phyloP scores from a whole-genome alignment of 2,888 invertebrate species.

The Abscondita cerata region DNA sequence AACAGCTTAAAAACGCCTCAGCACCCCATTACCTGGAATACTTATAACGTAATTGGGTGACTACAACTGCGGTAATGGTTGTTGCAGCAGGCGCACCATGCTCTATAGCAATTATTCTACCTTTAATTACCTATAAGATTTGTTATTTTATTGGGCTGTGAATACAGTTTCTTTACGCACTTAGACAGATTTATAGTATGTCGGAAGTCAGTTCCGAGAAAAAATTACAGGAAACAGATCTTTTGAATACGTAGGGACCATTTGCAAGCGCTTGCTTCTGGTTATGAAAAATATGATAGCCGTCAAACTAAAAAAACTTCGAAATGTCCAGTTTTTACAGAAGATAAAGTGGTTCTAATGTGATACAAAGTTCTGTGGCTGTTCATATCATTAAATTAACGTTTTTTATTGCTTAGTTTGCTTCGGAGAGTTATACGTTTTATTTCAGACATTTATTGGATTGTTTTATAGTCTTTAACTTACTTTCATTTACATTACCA shows the following conservation, averaged over 20 bases:
- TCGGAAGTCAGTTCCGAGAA: constrained; percentile 4
- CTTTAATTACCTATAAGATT: constrained; percentile 50
- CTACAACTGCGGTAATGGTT: constrained; percentile 45
- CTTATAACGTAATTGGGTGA: constrained; percentile 43
- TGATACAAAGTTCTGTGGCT: constrained; percentile 49
- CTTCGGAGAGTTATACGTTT: constrained; percentile 39
- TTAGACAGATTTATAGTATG: constrained; percentile 44
- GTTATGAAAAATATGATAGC: constrained; percentile 52
- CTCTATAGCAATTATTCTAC: constrained; percentile 46
- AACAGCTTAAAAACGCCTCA: constrained; percentile 15
- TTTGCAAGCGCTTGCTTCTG: constrained; percentile 51
- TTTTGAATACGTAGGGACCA: constrained; percentile 51
- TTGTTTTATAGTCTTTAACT: constrained; percentile 30
- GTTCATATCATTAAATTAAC: constrained; percentile 46
- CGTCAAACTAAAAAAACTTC: constrained; percentile 51
- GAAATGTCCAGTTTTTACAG: constrained; percentile 47
- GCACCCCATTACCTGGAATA: constrained; percentile 40
- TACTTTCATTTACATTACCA: constrained; percentile 3
- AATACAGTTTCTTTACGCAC: constrained; percentile 47
- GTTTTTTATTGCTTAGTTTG: constrained; percentile 45
- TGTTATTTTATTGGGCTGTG: constrained; percentile 54
- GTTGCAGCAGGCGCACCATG: constrained; percentile 46
- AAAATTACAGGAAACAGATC: constrained; percentile 43
- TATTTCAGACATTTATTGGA: constrained; percentile 29
- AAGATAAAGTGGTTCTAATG: constrained; percentile 48